Conservation (phyloP, 2,113 vertebrate genomes). For the Thermophis baileyi region DNA sequence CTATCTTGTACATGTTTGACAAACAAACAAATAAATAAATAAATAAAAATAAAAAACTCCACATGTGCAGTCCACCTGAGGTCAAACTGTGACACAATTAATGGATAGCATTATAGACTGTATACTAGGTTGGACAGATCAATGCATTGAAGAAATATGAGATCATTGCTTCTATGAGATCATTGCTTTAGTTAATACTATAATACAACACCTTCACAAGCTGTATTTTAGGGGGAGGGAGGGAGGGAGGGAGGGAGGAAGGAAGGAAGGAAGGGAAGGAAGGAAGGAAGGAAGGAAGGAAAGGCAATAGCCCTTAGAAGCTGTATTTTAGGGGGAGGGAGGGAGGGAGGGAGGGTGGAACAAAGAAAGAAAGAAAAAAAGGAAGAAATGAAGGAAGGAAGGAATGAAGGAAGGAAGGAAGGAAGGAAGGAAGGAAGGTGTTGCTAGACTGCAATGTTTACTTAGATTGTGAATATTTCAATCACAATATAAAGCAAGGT, state of each 20-base stretch:
- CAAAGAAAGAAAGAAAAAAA: too few species aligned
- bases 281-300: too few species aligned
- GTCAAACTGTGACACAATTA: neutral
- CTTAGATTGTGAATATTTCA: neutral
- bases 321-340: too few species aligned
- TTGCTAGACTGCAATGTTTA: neutral
- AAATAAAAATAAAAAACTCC: too few species aligned
- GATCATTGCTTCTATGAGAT: neutral
- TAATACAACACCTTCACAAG: neutral
- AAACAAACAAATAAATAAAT: too few species aligned
- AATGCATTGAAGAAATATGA: neutral
- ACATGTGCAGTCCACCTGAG: neutral
- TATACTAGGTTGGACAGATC: neutral
- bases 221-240: neutral
- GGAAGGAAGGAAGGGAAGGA: too few species aligned
- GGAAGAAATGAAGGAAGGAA: too few species aligned
- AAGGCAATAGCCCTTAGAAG: too few species aligned
- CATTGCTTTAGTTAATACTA: neutral
- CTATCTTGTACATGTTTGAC: too few species aligned
- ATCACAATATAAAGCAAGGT: neutral
- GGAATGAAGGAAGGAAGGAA: too few species aligned
- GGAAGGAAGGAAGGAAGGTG: too few species aligned
- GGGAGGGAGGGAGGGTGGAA: too few species aligned
- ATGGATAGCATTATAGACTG: neutral
- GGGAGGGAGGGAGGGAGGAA: fast-evolving